A percentile compares a stretch with the other conserved stretches of the same genome.
phyloP scores from a whole-genome alignment of 1,140 invertebrate species.

The Eciton burchellii region DNA sequence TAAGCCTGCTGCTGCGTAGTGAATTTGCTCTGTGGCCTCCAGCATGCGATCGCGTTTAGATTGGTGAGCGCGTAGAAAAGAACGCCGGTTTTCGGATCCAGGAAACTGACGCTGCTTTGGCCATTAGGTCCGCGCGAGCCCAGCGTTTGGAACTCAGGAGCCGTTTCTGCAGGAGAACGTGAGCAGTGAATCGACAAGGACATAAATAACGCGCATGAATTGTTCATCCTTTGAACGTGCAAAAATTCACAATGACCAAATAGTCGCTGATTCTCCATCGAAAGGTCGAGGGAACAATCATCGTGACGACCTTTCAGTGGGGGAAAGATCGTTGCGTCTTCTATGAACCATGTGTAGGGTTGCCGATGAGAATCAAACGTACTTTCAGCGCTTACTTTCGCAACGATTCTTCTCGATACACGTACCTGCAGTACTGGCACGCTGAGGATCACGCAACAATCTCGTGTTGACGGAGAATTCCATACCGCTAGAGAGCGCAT shows the following conservation, averaged over 20 bases:
- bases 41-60: constrained; percentile 91
- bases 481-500: constrained; percentile 90
- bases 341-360: not conserved
- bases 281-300: not conserved
- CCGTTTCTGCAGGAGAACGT: constrained; percentile 82
- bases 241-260: not conserved
- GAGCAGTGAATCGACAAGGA: not conserved
- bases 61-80: constrained; percentile 92
- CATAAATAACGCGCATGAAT: not conserved
- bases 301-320: not conserved
- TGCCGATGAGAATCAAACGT: not conserved
- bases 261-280: not conserved
- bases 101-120: constrained; percentile 90
- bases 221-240: not conserved
- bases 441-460: constrained; percentile 87
- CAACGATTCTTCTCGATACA: not conserved
- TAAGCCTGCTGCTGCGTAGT: constrained; percentile 88
- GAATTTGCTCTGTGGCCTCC: constrained; percentile 90
- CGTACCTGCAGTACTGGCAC: constrained; percentile 82
- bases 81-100: constrained; percentile 90
- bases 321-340: not conserved
- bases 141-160: constrained; percentile 89
- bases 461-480: constrained; percentile 91
- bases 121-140: constrained; percentile 90
- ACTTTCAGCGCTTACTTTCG: not conserved